Conservation (phyloP, 2,797 vertebrate species). For the Pseudochirops cupreus region DNA sequence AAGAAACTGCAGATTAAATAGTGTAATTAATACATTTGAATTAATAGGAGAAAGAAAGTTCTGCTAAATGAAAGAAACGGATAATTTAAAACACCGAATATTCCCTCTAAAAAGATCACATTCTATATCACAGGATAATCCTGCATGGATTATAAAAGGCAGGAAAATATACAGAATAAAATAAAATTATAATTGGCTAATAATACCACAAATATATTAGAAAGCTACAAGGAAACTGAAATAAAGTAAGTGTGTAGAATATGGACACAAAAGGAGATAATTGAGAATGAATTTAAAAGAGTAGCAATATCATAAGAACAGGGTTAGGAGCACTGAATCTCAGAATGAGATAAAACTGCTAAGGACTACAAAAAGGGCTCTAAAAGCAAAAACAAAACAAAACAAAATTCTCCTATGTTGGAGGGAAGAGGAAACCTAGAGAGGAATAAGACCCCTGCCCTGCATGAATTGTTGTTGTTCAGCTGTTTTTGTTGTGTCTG, state of each 20-base stretch:
- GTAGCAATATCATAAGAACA: background rate
- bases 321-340: background rate
- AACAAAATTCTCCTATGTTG: background rate
- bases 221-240: background rate
- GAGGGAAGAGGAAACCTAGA: background rate
- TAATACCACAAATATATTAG: background rate
- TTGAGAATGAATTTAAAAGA: background rate
- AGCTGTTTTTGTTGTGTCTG: background rate
- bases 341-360: background rate
- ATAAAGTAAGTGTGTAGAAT: background rate
- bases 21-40: background rate
- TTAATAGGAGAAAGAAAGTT: background rate
- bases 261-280: background rate
- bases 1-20: background rate
- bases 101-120: background rate
- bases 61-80: background rate
- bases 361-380: background rate
- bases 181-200: background rate
- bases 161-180: background rate
- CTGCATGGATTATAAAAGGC: background rate
- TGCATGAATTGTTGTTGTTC: background rate
- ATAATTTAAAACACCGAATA: background rate
- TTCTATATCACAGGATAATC: background rate
- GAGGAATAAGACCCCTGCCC: background rate
- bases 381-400: background rate